Conservation (phyloP, 2,888 invertebrate genomes). For the Ennomos erosarius region DNA sequence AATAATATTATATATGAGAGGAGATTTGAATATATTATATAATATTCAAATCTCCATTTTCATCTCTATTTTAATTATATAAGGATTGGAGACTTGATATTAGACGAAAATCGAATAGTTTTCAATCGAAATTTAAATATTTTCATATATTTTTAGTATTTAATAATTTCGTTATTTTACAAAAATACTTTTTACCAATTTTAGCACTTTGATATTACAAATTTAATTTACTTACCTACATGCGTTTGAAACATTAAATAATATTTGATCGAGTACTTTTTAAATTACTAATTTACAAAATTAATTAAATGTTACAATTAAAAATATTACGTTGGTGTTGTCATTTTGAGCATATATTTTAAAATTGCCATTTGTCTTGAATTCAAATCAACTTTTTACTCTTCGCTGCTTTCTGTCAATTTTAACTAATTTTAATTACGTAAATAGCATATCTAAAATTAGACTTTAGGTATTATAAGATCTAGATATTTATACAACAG, state of each 20-base stretch:
- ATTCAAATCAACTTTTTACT: constrained; percentile 1
- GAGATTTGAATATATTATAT: too few species aligned
- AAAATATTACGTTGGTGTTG: constrained; percentile 24
- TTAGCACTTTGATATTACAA: constrained; percentile 32
- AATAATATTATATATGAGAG: too few species aligned
- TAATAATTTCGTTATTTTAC: constrained; percentile 16
- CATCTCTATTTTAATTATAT: constrained; percentile 16
- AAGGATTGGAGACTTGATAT: constrained; percentile 13
- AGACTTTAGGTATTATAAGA: too few species aligned
- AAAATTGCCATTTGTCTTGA: constrained; percentile 20
- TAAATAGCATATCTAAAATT: too few species aligned
- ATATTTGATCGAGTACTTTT: neutral
- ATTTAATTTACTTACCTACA: neutral
- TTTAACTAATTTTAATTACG: neutral
- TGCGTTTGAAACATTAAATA: neutral
- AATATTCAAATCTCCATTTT: constrained; percentile 22
- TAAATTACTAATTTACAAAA: constrained; percentile 11
- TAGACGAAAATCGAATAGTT: constrained; percentile 22
- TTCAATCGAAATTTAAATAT: constrained; percentile 8
- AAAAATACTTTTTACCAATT: constrained; percentile 38
- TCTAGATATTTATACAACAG: too few species aligned
- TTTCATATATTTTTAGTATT: neutral
- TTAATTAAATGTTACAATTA: constrained; percentile 2
- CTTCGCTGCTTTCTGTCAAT: constrained; percentile 2
- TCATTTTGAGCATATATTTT: constrained; percentile 26